phyloP scores from a whole-genome alignment of 2,113 vertebrate species.

The Psittacula cyanocephala region DNA sequence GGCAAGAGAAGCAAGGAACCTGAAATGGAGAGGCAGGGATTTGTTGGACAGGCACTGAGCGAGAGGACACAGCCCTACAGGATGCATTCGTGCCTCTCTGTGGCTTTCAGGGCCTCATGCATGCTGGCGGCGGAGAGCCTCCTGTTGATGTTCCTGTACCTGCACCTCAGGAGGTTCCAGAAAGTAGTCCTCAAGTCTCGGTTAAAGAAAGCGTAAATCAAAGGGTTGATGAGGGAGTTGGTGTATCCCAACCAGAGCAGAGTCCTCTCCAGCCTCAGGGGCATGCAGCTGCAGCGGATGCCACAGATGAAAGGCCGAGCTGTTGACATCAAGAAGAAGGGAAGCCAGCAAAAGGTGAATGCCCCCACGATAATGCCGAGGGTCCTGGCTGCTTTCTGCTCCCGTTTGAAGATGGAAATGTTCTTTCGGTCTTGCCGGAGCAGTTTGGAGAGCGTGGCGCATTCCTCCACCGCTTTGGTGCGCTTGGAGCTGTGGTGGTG shows the following conservation, averaged over 20 bases:
- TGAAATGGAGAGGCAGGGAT: conserved; percentile 8
- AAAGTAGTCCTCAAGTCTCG: conserved; percentile 78
- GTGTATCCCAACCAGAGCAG: conserved; percentile 77
- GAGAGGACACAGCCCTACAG: conserved; percentile 12
- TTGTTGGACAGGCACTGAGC: background rate
- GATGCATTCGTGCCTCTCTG: conserved; percentile 72
- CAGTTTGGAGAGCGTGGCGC: conserved; percentile 72
- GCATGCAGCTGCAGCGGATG: conserved; percentile 73
- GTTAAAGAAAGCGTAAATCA: conserved; percentile 80
- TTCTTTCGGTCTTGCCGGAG: conserved; percentile 74
- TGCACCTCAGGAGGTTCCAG: conserved; percentile 76
- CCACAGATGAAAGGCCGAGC: conserved; percentile 77
- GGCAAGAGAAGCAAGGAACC: background rate
- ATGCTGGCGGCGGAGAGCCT: conserved; percentile 76
- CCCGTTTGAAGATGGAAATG: conserved; percentile 79
- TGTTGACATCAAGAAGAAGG: conserved; percentile 75
- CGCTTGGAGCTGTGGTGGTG: conserved; percentile 59
- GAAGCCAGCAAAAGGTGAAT: conserved; percentile 77
- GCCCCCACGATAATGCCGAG: conserved; percentile 75
- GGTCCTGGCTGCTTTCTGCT: conserved; percentile 77
- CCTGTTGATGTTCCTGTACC: conserved; percentile 78
- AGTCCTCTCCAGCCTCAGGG: conserved; percentile 74
- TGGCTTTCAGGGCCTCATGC: conserved; percentile 77
- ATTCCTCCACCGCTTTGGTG: conserved; percentile 66
- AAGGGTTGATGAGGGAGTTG: conserved; percentile 78